Evolutionary conservation across 2,888 invertebrate genomes (phyloP).

Genomic region (Sabatieria punctata): DNA sequence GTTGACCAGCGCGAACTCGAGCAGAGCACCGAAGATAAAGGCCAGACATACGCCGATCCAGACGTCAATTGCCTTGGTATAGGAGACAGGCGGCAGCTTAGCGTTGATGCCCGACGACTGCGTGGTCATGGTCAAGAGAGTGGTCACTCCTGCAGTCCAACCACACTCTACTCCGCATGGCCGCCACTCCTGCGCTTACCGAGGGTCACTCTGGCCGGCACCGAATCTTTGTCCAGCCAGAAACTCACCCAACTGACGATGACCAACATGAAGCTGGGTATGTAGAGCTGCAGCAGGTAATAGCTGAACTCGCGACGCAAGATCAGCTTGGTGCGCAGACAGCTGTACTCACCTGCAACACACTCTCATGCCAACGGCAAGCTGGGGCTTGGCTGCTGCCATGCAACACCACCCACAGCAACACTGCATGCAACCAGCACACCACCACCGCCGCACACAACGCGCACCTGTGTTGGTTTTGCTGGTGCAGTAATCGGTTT

Average conservation of each 20-base stretch:
- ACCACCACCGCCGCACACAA: neutral
- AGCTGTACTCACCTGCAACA: slow-evolving; percentile 83
- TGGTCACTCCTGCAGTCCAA: slow-evolving; percentile 71
- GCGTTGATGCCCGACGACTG: slow-evolving; percentile 86
- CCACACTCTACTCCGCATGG: slow-evolving; percentile 45
- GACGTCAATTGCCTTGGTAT: slow-evolving; percentile 56
- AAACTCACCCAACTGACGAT: slow-evolving; percentile 72
- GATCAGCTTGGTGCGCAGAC: slow-evolving; percentile 79
- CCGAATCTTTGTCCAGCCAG: slow-evolving; percentile 31
- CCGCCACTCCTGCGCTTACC: no score
- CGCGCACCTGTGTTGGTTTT: slow-evolving; percentile 77
- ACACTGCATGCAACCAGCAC: neutral
- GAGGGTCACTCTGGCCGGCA: slow-evolving; percentile 29
- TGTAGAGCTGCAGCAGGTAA: slow-evolving; percentile 97
- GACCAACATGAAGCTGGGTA: slow-evolving; percentile 60
- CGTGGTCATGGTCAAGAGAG: slow-evolving; percentile 88
- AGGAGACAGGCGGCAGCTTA: slow-evolving; percentile 83
- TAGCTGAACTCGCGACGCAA: slow-evolving; percentile 97
- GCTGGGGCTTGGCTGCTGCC: neutral
- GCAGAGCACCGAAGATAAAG: slow-evolving; percentile 83
- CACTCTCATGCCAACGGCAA: neutral
- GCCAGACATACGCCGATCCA: slow-evolving; percentile 47
- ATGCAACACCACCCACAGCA: neutral
- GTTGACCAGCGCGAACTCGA: slow-evolving; percentile 90
- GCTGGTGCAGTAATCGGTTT: slow-evolving; percentile 88